phyloP scores from a whole-genome alignment of 1,140 invertebrate genomes.

The Achroia grisella region DNA sequence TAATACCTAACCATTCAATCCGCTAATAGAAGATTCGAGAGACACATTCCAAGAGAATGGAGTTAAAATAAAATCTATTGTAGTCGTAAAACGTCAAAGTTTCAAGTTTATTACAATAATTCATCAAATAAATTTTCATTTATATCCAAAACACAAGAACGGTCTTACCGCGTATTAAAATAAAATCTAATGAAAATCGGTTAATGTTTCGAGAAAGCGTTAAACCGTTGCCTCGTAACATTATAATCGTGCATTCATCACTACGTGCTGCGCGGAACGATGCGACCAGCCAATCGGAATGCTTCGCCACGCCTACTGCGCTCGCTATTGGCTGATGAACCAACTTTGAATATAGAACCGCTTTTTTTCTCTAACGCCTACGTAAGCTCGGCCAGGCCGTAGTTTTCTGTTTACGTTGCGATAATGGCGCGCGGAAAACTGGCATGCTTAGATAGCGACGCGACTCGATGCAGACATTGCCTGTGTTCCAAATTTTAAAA shows the following conservation, averaged over 20 bases:
- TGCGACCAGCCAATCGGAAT: constrained; percentile 39
- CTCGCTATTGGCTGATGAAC: constrained; percentile 51
- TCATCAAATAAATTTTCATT: no score
- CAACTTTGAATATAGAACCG: constrained; percentile 69
- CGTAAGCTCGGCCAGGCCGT: constrained; percentile 36
- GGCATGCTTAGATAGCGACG: no score
- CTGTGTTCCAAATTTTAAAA: no score
- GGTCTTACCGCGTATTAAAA: neutral
- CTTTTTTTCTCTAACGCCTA: constrained; percentile 70
- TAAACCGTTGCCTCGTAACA: constrained; percentile 21
- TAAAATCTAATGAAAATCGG: constrained; percentile 3
- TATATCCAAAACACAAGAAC: no score
- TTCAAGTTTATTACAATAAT: no score
- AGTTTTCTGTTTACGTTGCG: constrained; percentile 23
- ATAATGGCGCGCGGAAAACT: constrained; percentile 19
- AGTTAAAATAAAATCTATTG: no score
- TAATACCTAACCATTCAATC: no score
- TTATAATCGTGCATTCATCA: constrained; percentile 49
- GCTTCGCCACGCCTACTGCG: constrained; percentile 55
- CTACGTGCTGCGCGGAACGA: constrained; percentile 13
- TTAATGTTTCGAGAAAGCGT: constrained; percentile 18
- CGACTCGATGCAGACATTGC: no score
- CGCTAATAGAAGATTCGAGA: no score
- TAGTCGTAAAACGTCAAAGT: no score
- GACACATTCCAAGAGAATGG: no score